A percentile compares a stretch with the other conserved stretches of the same genome.
phyloP scores from a whole-genome alignment of 2,888 invertebrate species.

The Epistrophe grossulariae region DNA sequence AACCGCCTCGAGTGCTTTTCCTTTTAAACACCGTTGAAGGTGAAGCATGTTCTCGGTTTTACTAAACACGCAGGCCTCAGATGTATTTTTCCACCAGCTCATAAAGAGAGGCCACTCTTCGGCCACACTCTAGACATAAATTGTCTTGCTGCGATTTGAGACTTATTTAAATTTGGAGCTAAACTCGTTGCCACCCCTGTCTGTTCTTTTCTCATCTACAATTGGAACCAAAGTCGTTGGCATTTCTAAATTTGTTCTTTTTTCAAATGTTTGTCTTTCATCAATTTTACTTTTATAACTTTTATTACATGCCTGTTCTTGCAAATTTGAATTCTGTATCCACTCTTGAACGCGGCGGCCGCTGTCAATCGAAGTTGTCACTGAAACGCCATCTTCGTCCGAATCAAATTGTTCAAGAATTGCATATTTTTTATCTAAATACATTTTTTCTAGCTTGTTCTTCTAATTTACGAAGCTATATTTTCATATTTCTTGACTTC shows the following conservation, averaged over 20 bases:
- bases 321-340: background rate
- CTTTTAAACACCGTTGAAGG: slow-evolving; percentile 36
- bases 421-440: slow-evolving; percentile 28
- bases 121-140: slow-evolving; percentile 24
- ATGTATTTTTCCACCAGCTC: slow-evolving; percentile 35
- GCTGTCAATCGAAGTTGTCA: background rate
- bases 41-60: slow-evolving; percentile 22
- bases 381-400: background rate
- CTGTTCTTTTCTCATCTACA: background rate
- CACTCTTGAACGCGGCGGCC: background rate
- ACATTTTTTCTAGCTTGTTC: background rate
- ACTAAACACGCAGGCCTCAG: slow-evolving; percentile 8
- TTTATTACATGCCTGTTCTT: background rate
- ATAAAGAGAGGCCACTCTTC: slow-evolving; percentile 21
- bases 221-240: background rate
- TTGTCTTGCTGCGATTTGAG: slow-evolving; percentile 33
- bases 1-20: slow-evolving; percentile 14
- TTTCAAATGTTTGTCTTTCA: background rate
- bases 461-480: slow-evolving; percentile 20
- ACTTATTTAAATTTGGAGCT: slow-evolving; percentile 4
- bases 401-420: background rate
- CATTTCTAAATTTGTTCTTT: background rate
- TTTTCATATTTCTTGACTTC: background rate
- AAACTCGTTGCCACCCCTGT: background rate
- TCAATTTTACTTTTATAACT: too few relatives aligned